A percentile compares a stretch with the other conserved stretches of the same genome.
Conservation (phyloP, 2,888 invertebrate genomes). For the Oxytorus armatus region DNA sequence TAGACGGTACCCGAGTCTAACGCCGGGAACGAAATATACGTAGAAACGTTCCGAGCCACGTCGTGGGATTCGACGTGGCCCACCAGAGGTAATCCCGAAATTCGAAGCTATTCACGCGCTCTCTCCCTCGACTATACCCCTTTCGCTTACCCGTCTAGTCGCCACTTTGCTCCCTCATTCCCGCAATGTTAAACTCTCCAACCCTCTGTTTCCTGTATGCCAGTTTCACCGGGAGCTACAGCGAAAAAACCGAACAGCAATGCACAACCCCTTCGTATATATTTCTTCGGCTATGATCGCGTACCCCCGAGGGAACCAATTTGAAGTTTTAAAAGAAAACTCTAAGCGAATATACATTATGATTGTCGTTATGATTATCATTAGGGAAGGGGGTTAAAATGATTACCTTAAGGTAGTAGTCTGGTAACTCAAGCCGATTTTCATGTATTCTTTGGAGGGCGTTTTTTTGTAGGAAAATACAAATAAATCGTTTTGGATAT, state of each 20-base stretch:
- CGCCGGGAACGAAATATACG: constrained; percentile 69
- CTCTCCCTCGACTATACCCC: constrained; percentile 16
- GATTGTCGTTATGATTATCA: constrained; percentile 15
- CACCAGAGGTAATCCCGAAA: constrained; percentile 69
- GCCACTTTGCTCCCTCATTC: background rate
- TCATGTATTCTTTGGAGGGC: too few relatives aligned
- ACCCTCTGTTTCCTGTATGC: constrained; percentile 9
- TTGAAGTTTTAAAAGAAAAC: constrained; percentile 9
- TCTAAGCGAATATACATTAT: background rate
- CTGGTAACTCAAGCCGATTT: too few relatives aligned
- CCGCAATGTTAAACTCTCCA: background rate
- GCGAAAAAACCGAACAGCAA: background rate
- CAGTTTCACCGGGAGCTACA: background rate
- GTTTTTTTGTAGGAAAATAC: too few relatives aligned
- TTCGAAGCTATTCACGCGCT: constrained; percentile 67
- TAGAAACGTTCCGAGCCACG: constrained; percentile 49
- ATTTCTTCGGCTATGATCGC: background rate
- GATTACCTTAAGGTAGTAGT: background rate
- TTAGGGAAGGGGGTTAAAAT: background rate
- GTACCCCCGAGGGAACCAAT: constrained; percentile 26
- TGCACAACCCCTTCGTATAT: background rate
- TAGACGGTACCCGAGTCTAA: constrained; percentile 60
- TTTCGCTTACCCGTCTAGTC: background rate
- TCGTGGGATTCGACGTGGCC: constrained; percentile 10
- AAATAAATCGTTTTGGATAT: too few relatives aligned